Evolutionary conservation across 2,113 vertebrate genomes (phyloP), one percentile per base, ranked within the genome.

Genomic region (Platichthys stellatus): DNA sequence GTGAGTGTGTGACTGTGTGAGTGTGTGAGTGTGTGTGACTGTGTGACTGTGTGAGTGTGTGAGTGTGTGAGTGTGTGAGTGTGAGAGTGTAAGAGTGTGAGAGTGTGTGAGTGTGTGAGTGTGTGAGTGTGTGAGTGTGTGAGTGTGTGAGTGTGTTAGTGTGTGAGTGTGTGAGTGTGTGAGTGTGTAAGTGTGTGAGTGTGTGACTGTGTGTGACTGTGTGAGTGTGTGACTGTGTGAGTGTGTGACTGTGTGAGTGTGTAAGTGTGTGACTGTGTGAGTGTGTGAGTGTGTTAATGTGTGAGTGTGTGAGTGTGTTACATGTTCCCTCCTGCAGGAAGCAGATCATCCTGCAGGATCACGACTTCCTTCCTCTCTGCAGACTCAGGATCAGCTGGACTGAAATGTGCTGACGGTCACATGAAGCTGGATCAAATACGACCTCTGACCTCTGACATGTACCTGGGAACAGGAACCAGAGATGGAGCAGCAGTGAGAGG

Each of bases 381-480:
- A 76, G 56, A 63, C 35, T 23, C 60, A 53, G 38, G 20, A 63
- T 82, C 80, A 85, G 79, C 82, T 77, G 76, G 45, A 73, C 65
- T 59, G 63, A 81, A 91, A 93, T 87, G 72, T 93, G 91, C 92
- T 93, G 91, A 86, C 66, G 2, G 21, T 15, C 47, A 3, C 9
- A 43, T 10, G 21, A n/a, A 56, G 51, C 17, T 17, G 49, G 49
- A 56, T 5, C 26, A 7, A 49, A n/a, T 20, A 2, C 14, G 45
- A 8, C 15, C 53, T 21, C 53, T 54, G 53, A 21, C 18, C 17
- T 51, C 47, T 17, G 14, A 18, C 47, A 18, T 9, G 15, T 51
- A 51, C 47, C 47, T 51, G 47, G 15, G 47, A 51, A 51, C 47
- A 51, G 47, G 45, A 47, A 47, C 13, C 45, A 47, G 45, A 51